A percentile compares a stretch with the other conserved stretches of the same genome.
These are phyloP conservation scores for Heliornis fulica DNA, from an alignment of 2,113 vertebrate species.

Conservation along the genomic window DNA sequence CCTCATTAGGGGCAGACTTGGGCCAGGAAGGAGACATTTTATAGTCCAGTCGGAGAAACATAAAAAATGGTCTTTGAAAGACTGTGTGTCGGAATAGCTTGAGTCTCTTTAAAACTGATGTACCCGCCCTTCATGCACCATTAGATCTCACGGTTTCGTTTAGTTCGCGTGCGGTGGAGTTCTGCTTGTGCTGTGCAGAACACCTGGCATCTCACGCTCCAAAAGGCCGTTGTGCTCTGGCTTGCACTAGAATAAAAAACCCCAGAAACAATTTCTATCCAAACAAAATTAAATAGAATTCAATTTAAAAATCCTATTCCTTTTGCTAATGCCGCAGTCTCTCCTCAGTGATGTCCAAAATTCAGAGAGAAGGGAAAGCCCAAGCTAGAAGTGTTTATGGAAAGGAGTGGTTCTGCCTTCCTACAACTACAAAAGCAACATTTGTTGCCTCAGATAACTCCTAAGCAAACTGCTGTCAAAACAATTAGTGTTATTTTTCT, in stretches of 20 bases:
- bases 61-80: background rate
- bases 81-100: background rate
- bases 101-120: background rate
- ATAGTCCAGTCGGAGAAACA: background rate
- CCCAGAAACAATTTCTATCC: background rate
- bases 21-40: background rate
- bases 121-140: background rate
- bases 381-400: constrained; percentile 56
- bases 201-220: background rate
- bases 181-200: background rate
- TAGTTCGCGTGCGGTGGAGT: background rate
- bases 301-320: background rate
- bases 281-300: background rate
- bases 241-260: background rate
- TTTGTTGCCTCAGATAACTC: constrained; percentile 78
- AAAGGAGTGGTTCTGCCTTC: constrained; percentile 38
- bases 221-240: background rate
- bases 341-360: background rate
- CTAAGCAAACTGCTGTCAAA: constrained; percentile 80
- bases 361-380: constrained; percentile 39
- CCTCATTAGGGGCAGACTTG: background rate
- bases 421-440: constrained; percentile 75
- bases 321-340: background rate
- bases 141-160: background rate
- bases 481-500: constrained; percentile 86